Percentiles rank a stretch among this genome's conserved stretches.
phyloP scores from a whole-genome alignment of 2,113 vertebrate species.

The Petrocephalus zakoni region DNA sequence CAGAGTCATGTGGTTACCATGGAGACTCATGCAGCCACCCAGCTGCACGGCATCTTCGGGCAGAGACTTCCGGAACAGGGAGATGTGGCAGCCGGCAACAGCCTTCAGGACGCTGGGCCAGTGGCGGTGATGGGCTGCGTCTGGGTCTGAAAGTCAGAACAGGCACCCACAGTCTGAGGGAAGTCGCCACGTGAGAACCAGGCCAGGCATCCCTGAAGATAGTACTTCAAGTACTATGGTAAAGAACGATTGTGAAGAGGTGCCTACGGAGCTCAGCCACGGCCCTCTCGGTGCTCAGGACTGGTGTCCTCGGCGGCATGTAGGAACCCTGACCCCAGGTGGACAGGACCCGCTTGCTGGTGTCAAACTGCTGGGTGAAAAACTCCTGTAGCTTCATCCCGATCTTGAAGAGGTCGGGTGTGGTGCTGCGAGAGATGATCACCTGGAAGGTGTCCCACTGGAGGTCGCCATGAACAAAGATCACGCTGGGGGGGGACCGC shows the following conservation, averaged over 20 bases:
- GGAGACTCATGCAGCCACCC: constrained; percentile 94
- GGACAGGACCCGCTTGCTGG: constrained; percentile 92
- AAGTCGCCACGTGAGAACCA: not conserved
- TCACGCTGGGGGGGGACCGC: constrained; percentile 65
- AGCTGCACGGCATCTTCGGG: constrained; percentile 93
- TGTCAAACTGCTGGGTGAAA: constrained; percentile 98
- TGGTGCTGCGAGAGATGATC: constrained; percentile 97
- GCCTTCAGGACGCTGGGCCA: constrained; percentile 93
- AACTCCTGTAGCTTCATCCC: constrained; percentile 99
- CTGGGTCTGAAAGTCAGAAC: constrained; percentile 67
- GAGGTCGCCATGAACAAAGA: constrained; percentile 94
- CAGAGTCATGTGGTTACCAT: constrained; percentile 96
- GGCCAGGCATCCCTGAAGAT: not conserved
- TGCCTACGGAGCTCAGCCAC: constrained; percentile 80
- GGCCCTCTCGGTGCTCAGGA: constrained; percentile 76
- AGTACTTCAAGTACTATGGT: not conserved
- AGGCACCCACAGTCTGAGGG: not conserved
- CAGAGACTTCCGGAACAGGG: constrained; percentile 88
- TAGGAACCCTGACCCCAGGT: constrained; percentile 96
- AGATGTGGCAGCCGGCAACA: constrained; percentile 92
- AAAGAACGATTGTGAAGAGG: not conserved
- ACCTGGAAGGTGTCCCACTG: constrained; percentile 99
- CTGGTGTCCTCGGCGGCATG: constrained; percentile 79
- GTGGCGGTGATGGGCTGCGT: constrained; percentile 91
- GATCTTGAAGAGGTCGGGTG: constrained; percentile 97